phyloP scores from a whole-genome alignment of 2,888 invertebrate genomes.

The Cephalotes varians region DNA sequence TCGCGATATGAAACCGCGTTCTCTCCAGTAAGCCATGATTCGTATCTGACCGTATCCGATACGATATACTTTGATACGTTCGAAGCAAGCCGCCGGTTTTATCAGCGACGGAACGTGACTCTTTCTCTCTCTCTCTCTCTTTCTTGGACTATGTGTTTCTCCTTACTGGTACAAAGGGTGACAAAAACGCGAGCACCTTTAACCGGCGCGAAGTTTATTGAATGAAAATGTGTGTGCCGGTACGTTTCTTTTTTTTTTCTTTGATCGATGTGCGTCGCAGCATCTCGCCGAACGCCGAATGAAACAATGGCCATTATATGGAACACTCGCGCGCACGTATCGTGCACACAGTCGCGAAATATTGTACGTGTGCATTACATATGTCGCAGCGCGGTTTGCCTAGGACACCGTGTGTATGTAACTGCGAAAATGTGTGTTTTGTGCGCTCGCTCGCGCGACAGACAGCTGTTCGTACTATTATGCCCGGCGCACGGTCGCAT shows the following conservation, averaged over 20 bases:
- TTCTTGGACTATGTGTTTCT: not conserved
- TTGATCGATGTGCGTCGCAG: slow-evolving; percentile 71
- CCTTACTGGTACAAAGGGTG: slow-evolving; percentile 29
- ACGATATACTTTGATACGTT: slow-evolving; percentile 16
- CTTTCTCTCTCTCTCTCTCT: not conserved
- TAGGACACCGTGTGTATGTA: not conserved
- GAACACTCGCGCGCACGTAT: slow-evolving; percentile 69
- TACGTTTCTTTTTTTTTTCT: slow-evolving; percentile 72
- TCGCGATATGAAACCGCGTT: not conserved
- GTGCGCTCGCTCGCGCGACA: slow-evolving; percentile 40
- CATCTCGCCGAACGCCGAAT: slow-evolving; percentile 74
- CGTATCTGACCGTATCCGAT: slow-evolving; percentile 25
- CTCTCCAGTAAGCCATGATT: not conserved
- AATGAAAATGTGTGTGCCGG: slow-evolving; percentile 83
- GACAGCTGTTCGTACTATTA: slow-evolving; percentile 78
- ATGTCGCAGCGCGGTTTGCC: slow-evolving; percentile 3
- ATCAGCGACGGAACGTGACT: slow-evolving; percentile 25
- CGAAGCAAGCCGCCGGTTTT: slow-evolving; percentile 24
- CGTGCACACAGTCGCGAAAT: slow-evolving; percentile 48
- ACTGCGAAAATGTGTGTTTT: not conserved
- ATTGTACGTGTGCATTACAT: slow-evolving; percentile 59
- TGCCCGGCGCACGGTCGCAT: slow-evolving; percentile 79
- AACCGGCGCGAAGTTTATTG: slow-evolving; percentile 74
- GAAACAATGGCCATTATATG: slow-evolving; percentile 84
- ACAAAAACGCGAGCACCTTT: slow-evolving; percentile 60